Conservation (phyloP, 2,888 invertebrate species). For the Scrobipalpa costella region DNA sequence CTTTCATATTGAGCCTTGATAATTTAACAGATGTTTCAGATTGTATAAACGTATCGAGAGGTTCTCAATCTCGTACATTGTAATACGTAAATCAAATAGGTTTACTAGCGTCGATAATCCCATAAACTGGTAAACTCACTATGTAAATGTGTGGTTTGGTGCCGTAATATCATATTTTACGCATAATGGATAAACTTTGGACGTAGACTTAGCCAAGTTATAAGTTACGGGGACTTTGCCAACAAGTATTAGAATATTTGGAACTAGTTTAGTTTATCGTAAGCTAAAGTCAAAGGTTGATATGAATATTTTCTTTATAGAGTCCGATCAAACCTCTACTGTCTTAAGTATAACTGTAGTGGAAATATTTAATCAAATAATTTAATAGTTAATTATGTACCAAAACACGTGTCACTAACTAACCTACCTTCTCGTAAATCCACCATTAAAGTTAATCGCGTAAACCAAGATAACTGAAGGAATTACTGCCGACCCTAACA, state of each 20-base stretch:
- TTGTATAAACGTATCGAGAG: conserved; percentile 4
- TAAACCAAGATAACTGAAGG: conserved; percentile 43
- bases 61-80: conserved; percentile 5
- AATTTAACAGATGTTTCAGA: conserved; percentile 15
- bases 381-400: too few species aligned
- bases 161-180: conserved; percentile 25
- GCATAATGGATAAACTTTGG: conserved; percentile 24
- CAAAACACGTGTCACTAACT: conserved; percentile 9
- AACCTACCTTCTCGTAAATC: neutral
- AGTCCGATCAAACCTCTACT: too few species aligned
- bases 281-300: neutral
- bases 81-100: conserved; percentile 20
- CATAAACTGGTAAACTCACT: conserved; percentile 22
- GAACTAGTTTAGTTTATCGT: conserved; percentile 3
- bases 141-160: conserved; percentile 14
- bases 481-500: conserved; percentile 53
- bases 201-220: conserved; percentile 8
- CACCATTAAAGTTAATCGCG: conserved; percentile 23
- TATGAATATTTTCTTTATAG: neutral
- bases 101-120: conserved; percentile 22
- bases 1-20: conserved; percentile 4
- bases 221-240: conserved; percentile 14
- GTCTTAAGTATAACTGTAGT: neutral
- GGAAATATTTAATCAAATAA: neutral
- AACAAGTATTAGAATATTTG: conserved; percentile 6